Evolutionary conservation across 2,888 invertebrate genomes (phyloP).

Genomic region (Synanthedon andrenaeformis): DNA sequence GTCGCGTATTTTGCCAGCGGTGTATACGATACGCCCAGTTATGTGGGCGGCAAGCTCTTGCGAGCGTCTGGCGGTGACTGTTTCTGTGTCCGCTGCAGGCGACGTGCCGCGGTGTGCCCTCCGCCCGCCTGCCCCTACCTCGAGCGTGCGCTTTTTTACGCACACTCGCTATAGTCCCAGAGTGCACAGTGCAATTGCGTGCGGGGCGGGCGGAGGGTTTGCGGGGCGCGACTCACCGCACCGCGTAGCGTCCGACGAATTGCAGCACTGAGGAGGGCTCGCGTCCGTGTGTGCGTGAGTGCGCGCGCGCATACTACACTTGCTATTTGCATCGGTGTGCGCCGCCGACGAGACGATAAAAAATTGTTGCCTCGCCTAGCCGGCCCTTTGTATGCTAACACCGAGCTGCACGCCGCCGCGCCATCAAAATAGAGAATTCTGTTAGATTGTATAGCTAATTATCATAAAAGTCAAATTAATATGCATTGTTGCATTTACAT

Average conservation of each 20-base stretch:
- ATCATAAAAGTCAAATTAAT: conserved; percentile 40
- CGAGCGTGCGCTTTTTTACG: conserved; percentile 70
- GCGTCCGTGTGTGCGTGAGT: conserved; percentile 50
- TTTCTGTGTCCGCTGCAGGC: conserved; percentile 27
- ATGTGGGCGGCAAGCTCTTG: conserved; percentile 63
- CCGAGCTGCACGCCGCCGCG: conserved; percentile 45
- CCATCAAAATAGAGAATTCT: conserved; percentile 36
- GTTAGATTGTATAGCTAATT: conserved; percentile 31
- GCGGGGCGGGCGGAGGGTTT: conserved; percentile 14
- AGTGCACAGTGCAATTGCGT: conserved; percentile 65
- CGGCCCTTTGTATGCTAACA: conserved; percentile 57
- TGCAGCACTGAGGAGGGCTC: conserved; percentile 64
- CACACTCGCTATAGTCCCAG: conserved; percentile 47
- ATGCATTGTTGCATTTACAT: conserved; percentile 29
- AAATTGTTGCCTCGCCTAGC: conserved; percentile 48
- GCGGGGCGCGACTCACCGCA: conserved; percentile 37
- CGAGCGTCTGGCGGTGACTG: conserved; percentile 64
- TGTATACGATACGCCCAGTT: conserved; percentile 31
- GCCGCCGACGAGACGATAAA: conserved; percentile 43
- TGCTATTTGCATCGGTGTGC: conserved; percentile 20
- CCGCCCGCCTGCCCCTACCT: conserved; percentile 41
- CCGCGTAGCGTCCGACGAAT: conserved; percentile 56
- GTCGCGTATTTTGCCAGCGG: conserved; percentile 31
- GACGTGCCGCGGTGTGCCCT: conserved; percentile 30
- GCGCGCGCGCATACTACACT: conserved; percentile 31